Evolutionary conservation across 2,888 invertebrate species (phyloP).

Genomic region (Lycophotia porphyrea): DNA sequence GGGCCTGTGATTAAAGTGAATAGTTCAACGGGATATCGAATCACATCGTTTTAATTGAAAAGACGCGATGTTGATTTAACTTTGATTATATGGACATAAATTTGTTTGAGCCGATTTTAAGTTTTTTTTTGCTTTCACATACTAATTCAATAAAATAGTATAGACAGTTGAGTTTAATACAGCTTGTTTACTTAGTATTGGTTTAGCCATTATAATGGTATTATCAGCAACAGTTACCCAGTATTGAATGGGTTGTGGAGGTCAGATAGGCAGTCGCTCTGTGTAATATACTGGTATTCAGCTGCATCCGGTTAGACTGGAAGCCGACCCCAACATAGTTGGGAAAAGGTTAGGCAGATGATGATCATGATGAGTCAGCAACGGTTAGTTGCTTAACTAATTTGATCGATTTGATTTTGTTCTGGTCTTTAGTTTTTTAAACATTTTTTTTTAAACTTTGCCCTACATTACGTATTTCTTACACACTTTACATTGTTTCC

Average conservation of each 20-base stretch:
- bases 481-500: neutral
- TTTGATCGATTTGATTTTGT: neutral
- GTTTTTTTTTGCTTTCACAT: neutral
- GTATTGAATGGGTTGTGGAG: too few relatives aligned
- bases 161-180: neutral
- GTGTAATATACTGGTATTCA: too few relatives aligned
- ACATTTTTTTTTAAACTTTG: too few relatives aligned
- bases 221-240: too few relatives aligned
- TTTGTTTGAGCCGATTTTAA: neutral
- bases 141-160: too few relatives aligned
- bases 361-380: neutral
- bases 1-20: too few relatives aligned
- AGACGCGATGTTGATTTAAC: neutral
- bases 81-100: neutral
- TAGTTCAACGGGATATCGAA: neutral
- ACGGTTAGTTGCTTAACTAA: neutral
- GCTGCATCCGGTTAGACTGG: too few relatives aligned
- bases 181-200: neutral
- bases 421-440: neutral
- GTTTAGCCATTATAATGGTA: too few relatives aligned
- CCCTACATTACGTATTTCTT: too few relatives aligned
- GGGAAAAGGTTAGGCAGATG: too few relatives aligned
- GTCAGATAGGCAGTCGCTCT: too few relatives aligned
- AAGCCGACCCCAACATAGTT: too few relatives aligned
- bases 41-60: neutral